Percentiles rank a stretch among this genome's conserved stretches.
Evolutionary conservation across 2,113 vertebrate species (phyloP).

Genomic region (Oryzias javanicus): DNA sequence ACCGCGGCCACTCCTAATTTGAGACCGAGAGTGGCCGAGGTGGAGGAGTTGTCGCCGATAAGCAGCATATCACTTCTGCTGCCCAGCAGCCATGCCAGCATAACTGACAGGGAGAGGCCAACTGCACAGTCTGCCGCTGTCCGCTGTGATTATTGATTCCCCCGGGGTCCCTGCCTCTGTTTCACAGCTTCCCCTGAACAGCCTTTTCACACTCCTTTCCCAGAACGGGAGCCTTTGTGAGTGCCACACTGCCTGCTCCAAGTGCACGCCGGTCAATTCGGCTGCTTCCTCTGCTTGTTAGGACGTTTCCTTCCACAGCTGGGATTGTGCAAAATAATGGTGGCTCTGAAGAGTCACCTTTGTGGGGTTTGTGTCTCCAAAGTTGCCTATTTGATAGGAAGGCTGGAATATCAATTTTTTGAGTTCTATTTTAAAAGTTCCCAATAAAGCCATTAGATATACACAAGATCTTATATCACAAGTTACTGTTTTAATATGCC

Average conservation of each 20-base stretch:
- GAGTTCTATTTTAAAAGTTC: no score
- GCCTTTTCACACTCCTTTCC: constrained; percentile 1
- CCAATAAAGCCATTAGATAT: not conserved
- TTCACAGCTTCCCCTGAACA: constrained; percentile 16
- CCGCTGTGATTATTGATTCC: constrained; percentile 52
- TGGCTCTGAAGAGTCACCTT: no score
- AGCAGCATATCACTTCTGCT: constrained; percentile 25
- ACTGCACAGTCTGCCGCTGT: constrained; percentile 51
- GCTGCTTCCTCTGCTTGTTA: not conserved
- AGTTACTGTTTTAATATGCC: not conserved
- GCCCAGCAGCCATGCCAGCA: constrained; percentile 29
- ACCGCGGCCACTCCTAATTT: constrained; percentile 36
- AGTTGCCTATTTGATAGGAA: no score
- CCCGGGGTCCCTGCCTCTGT: constrained; percentile 29
- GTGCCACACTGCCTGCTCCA: constrained; percentile 2
- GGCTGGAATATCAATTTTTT: no score
- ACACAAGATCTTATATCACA: not conserved
- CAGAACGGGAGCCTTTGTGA: constrained; percentile 2
- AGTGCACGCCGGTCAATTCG: constrained; percentile 10
- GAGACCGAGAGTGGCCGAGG: constrained; percentile 20
- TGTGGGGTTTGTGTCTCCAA: no score
- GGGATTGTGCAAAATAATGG: not conserved
- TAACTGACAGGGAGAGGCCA: constrained; percentile 43
- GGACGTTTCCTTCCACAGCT: not conserved
- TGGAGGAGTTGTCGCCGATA: constrained; percentile 26